Evolutionary conservation across 2,113 vertebrate species (phyloP).

Genomic region (Campylorhamphus procurvoides): DNA sequence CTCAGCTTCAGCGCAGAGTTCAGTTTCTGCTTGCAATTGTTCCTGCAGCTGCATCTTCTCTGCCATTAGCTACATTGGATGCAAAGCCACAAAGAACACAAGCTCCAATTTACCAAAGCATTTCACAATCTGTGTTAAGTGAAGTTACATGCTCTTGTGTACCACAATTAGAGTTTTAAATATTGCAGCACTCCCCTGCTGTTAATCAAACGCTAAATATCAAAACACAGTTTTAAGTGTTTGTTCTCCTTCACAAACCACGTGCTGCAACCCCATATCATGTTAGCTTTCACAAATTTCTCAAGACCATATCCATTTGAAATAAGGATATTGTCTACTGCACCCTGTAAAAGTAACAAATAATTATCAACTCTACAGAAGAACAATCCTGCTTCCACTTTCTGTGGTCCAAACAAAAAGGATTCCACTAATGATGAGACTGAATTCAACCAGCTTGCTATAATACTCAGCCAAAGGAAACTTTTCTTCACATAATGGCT

Average conservation of each 20-base stretch:
- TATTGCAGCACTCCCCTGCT: background rate
- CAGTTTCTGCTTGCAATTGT: constrained; percentile 96
- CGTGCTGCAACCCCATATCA: background rate
- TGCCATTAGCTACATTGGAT: constrained; percentile 76
- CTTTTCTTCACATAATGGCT: background rate
- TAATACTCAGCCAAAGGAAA: background rate
- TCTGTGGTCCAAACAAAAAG: background rate
- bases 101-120: background rate
- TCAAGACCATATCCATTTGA: background rate
- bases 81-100: background rate
- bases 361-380: background rate
- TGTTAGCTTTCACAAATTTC: background rate
- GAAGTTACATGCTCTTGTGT: background rate
- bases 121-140: background rate
- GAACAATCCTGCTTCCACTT: background rate
- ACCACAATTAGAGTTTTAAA: background rate
- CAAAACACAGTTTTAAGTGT: background rate
- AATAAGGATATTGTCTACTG: background rate
- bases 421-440: background rate
- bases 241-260: background rate
- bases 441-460: background rate
- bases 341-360: background rate
- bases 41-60: constrained; percentile 97
- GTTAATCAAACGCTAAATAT: background rate
- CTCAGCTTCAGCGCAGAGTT: constrained; percentile 95